Conservation (phyloP, 2,888 invertebrate species). For the Ctenicera cuprea region DNA sequence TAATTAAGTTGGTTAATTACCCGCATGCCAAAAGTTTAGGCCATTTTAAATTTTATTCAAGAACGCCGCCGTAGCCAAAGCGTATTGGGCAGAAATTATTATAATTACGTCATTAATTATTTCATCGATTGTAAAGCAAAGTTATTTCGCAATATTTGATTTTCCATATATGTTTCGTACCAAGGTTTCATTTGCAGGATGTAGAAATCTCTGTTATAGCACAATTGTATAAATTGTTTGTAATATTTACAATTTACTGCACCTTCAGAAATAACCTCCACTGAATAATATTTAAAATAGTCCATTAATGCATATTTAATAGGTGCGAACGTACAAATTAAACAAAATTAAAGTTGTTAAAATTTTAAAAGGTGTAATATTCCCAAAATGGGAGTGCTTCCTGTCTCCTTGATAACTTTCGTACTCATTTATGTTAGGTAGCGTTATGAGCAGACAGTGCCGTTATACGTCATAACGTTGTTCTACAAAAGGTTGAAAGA, state of each 20-base stretch:
- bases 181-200: conserved; percentile 6
- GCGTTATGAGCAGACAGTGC: neutral
- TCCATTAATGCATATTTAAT: conserved; percentile 3
- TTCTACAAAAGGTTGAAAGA: conserved; percentile 18
- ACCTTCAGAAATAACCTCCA: neutral
- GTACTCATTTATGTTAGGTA: no score
- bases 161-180: conserved; percentile 14
- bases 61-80: neutral
- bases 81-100: neutral
- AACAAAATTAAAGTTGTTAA: no score
- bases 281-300: neutral
- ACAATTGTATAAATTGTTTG: conserved; percentile 25
- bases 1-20: conserved; percentile 22
- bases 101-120: neutral
- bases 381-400: no score
- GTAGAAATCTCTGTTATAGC: conserved; percentile 10
- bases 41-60: neutral
- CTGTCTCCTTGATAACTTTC: no score
- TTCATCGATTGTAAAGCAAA: neutral
- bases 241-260: conserved; percentile 27
- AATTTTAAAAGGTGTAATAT: no score
- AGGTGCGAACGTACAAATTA: neutral
- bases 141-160: conserved; percentile 21
- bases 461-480: neutral
- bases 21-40: neutral